Evolutionary conservation across 2,113 vertebrate genomes (phyloP).

Genomic region (Hiodon tergisus): DNA sequence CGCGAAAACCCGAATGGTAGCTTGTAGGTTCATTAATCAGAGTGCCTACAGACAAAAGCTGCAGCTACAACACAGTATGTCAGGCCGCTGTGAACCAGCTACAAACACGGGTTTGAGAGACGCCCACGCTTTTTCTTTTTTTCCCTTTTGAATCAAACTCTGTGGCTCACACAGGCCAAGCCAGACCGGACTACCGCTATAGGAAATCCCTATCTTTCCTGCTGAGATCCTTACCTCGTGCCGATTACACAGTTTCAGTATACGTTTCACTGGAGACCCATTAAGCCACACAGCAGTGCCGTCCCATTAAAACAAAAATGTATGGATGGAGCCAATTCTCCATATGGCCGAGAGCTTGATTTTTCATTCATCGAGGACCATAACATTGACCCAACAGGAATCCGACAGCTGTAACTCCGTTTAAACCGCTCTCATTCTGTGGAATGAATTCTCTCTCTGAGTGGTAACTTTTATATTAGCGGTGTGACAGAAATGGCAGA

Average conservation of each 20-base stretch:
- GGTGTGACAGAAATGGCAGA: slow-evolving; percentile 17
- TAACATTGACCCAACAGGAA: background rate
- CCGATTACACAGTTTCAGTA: background rate
- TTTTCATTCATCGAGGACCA: slow-evolving; percentile 1
- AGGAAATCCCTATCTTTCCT: background rate
- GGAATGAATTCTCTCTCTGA: slow-evolving; percentile 24
- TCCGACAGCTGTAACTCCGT: slow-evolving; percentile 19
- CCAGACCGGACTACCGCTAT: background rate
- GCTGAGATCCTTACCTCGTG: no score
- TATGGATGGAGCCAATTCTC: slow-evolving; percentile 15
- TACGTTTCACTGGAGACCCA: slow-evolving; percentile 15
- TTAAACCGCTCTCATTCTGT: slow-evolving; percentile 16
- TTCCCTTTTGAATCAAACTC: background rate
- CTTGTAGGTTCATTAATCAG: background rate
- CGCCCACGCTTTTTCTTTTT: background rate
- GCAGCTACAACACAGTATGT: no score
- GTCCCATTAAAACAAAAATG: slow-evolving; percentile 17
- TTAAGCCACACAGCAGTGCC: slow-evolving; percentile 16
- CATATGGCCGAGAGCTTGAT: slow-evolving; percentile 19
- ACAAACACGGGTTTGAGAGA: no score
- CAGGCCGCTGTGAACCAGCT: background rate
- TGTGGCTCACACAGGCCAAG: background rate
- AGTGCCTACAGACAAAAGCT: background rate
- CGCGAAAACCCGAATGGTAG: background rate
- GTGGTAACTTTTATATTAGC: slow-evolving; percentile 25